Evolutionary conservation across 1,140 invertebrate genomes (phyloP).

Genomic region (Drosophila simulans): DNA sequence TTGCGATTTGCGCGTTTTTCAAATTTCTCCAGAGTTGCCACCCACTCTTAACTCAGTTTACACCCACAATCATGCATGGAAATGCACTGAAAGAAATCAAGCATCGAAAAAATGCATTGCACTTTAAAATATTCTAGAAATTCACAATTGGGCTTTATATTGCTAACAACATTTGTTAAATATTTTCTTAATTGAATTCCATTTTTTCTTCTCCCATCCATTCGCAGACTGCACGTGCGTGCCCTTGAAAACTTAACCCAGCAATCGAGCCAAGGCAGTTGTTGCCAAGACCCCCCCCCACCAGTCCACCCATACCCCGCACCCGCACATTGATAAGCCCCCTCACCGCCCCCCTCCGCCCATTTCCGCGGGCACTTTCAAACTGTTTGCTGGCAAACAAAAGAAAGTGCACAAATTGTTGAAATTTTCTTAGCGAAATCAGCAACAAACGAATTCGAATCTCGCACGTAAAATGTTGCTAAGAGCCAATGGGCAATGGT

Average conservation of each 20-base stretch:
- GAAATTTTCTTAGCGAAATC: conserved; percentile 68
- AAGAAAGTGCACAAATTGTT: conserved; percentile 82
- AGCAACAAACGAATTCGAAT: conserved; percentile 50
- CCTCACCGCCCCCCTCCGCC: neutral
- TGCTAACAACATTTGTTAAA: neutral
- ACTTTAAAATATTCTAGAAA: too few relatives aligned
- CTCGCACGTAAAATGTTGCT: conserved; percentile 65
- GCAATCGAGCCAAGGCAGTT: conserved; percentile 36
- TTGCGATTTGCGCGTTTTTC: conserved; percentile 34
- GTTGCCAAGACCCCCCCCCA: conserved; percentile 50
- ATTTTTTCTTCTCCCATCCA: neutral
- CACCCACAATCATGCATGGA: neutral
- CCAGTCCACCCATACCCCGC: neutral
- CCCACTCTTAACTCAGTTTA: neutral
- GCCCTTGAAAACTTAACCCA: conserved; percentile 82
- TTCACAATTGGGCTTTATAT: too few relatives aligned
- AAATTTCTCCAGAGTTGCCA: neutral
- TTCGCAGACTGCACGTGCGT: conserved; percentile 55
- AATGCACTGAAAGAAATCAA: neutral
- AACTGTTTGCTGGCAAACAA: conserved; percentile 78
- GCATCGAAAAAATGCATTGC: too few relatives aligned
- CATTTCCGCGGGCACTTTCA: conserved; percentile 21
- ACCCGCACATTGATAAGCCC: neutral
- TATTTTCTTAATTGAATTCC: neutral
- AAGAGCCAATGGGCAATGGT: conserved; percentile 57